Evolutionary conservation across 1,140 invertebrate species (phyloP).

Genomic region (Ostrea edulis): DNA sequence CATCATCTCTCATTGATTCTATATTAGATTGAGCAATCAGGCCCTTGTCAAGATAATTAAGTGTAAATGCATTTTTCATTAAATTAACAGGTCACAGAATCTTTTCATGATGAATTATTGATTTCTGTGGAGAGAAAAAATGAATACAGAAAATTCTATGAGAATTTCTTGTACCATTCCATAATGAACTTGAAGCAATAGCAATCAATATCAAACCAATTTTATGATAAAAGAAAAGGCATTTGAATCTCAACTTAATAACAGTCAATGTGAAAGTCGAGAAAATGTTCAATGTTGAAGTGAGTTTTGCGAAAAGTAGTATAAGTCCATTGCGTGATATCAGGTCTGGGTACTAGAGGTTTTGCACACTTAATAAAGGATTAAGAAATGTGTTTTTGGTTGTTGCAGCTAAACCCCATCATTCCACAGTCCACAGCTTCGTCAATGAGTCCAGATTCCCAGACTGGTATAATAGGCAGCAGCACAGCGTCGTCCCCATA

Average conservation of each 20-base stretch:
- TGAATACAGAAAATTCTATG: not conserved
- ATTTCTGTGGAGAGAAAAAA: not conserved
- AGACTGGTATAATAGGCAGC: constrained; percentile 74
- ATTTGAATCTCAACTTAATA: not conserved
- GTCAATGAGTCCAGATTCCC: constrained; percentile 74
- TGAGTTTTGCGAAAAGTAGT: not conserved
- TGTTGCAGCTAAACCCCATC: constrained; percentile 74
- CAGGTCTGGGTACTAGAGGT: not conserved
- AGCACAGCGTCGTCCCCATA: constrained; percentile 74
- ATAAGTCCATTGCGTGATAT: not conserved
- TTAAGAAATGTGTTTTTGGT: constrained; percentile 35
- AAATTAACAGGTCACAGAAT: constrained; percentile 2
- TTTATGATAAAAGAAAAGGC: not conserved
- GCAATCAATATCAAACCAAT: not conserved
- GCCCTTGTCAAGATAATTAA: constrained; percentile 10
- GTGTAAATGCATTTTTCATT: constrained; percentile 25
- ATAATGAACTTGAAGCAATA: not conserved
- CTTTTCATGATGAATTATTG: not conserved
- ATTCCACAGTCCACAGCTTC: constrained; percentile 67
- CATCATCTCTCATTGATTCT: not conserved
- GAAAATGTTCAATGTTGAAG: not conserved
- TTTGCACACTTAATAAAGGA: not conserved
- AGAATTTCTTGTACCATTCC: not conserved
- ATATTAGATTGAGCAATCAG: not conserved
- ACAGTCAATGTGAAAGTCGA: not conserved